Evolutionary conservation across 2,888 invertebrate species (phyloP).

Genomic region (Creontiades dilutus): DNA sequence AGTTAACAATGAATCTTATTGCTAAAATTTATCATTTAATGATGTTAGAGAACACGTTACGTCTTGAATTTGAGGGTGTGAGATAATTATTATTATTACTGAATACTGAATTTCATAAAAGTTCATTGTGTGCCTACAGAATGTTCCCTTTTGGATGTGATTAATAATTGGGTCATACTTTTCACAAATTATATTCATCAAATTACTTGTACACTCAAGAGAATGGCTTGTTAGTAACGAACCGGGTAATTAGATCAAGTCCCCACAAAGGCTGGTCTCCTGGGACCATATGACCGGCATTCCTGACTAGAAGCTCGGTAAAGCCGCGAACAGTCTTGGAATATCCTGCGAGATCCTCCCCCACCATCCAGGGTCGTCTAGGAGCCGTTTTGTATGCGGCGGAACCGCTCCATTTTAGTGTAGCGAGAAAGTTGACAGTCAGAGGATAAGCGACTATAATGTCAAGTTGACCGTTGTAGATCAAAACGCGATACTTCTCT

Average conservation of each 20-base stretch:
- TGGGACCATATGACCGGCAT: constrained; percentile 92
- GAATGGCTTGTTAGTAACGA: constrained; percentile 77
- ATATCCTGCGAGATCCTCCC: constrained; percentile 85
- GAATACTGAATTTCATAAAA: too few relatives aligned
- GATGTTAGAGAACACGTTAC: too few relatives aligned
- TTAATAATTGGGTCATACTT: too few relatives aligned
- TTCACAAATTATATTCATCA: not conserved
- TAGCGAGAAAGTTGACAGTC: constrained; percentile 88
- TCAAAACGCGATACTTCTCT: constrained; percentile 85
- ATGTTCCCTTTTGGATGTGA: not conserved
- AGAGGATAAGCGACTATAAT: constrained; percentile 94
- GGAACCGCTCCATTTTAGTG: constrained; percentile 85
- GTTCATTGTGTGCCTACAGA: not conserved
- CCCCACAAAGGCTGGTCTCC: constrained; percentile 89
- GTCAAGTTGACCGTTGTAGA: constrained; percentile 95
- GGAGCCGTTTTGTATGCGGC: constrained; percentile 84
- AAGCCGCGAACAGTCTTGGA: constrained; percentile 84
- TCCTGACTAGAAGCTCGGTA: constrained; percentile 86
- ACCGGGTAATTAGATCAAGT: constrained; percentile 85
- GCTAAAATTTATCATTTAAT: too few relatives aligned
- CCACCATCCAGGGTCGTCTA: constrained; percentile 83
- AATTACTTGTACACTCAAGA: constrained; percentile 9
- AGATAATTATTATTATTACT: too few relatives aligned
- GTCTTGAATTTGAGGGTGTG: too few relatives aligned
- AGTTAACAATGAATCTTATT: too few relatives aligned